A percentile compares a stretch with the other conserved stretches of the same genome.
Evolutionary conservation across 2,797 vertebrate genomes (phyloP).

Genomic region (Sebastes kiyomatsui): DNA sequence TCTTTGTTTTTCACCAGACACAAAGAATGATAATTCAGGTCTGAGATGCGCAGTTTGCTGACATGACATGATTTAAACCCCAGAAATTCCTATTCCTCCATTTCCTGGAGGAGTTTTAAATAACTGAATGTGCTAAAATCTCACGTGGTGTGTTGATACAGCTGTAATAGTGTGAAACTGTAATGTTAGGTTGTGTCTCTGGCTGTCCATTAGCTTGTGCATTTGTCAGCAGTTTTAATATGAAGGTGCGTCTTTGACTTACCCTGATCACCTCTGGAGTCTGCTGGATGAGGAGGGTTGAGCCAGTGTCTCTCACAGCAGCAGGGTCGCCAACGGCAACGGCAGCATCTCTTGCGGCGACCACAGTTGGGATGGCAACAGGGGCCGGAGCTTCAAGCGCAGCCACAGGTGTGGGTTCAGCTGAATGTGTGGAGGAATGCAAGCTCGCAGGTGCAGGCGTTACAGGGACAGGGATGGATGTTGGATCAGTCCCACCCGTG

Average conservation of each 20-base stretch:
- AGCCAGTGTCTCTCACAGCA: conserved; percentile 79
- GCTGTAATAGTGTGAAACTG: background rate
- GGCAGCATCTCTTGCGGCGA: conserved; percentile 10
- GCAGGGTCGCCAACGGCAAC: conserved; percentile 40
- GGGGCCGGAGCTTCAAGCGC: conserved; percentile 36
- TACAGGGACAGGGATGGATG: conserved; percentile 1
- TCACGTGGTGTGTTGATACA: background rate
- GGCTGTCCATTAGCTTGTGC: background rate
- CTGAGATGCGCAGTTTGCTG: background rate
- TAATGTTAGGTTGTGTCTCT: background rate
- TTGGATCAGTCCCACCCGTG: background rate
- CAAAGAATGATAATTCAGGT: background rate
- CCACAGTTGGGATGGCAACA: background rate
- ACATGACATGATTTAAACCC: background rate
- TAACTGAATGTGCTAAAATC: background rate
- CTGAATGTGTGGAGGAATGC: conserved; percentile 18
- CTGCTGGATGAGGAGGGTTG: conserved; percentile 92
- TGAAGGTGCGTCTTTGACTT: conserved; percentile 70
- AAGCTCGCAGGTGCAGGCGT: conserved; percentile 4
- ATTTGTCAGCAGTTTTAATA: background rate
- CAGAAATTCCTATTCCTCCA: background rate
- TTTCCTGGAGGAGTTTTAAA: background rate
- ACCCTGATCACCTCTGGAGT: conserved; percentile 95
- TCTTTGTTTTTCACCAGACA: background rate
- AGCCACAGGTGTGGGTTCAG: conserved; percentile 28